These are phyloP conservation scores for Zaprionus kolodkinae DNA, from an alignment of 1,140 invertebrate species.

Conservation along the genomic window DNA sequence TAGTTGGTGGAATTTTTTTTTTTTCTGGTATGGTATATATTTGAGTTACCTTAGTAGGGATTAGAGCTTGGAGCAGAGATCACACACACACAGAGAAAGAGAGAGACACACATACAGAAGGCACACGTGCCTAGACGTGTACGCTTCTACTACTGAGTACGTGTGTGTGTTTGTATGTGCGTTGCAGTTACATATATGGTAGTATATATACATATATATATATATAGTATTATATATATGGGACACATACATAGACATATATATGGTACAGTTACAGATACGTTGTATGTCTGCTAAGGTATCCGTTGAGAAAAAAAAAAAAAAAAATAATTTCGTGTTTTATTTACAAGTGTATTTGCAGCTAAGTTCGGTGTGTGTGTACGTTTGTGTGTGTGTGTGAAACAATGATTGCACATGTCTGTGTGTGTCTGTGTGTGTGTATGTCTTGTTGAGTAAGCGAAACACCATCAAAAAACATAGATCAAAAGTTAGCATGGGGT, in stretches of 20 bases:
- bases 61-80: conserved; percentile 2
- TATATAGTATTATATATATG: conserved; percentile 18
- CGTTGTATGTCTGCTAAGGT: conserved; percentile 44
- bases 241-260: conserved; percentile 20
- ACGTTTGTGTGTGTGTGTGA: conserved; percentile 19
- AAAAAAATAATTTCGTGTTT: conserved; percentile 16
- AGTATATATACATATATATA: conserved; percentile 20
- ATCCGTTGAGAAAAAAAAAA: conserved; percentile 31
- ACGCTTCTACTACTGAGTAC: conserved; percentile 9
- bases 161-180: background rate
- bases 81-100: conserved; percentile 29
- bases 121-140: conserved; percentile 20
- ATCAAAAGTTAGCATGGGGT: conserved; percentile 46
- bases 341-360: conserved; percentile 42
- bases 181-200: conserved; percentile 8
- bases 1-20: background rate
- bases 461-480: conserved; percentile 57
- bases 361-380: conserved; percentile 23
- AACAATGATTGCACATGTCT: conserved; percentile 16
- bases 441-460: conserved; percentile 34
- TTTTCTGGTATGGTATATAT: background rate
- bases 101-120: conserved; percentile 14
- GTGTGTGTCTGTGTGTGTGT: conserved; percentile 13
- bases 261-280: conserved; percentile 18
- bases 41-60: conserved; percentile 30